Conservation (phyloP, 2,113 vertebrate species). For the Panurus biarmicus region DNA sequence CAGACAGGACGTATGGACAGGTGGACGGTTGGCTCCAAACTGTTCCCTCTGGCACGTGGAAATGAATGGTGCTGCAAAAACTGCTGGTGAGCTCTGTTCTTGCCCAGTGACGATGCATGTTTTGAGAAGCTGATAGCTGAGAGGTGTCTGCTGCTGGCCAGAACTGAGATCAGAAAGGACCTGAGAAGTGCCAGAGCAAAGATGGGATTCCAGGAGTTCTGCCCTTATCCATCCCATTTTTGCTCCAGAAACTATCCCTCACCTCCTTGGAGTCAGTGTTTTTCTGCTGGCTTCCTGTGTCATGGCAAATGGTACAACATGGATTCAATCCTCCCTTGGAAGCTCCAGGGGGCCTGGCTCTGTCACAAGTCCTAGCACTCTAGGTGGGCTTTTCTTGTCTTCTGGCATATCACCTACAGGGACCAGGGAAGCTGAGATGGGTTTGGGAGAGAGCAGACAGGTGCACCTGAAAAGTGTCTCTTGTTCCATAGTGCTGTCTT, state of each 20-base stretch:
- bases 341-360: not conserved
- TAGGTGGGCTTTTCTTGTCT: not conserved
- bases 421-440: not conserved
- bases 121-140: not conserved
- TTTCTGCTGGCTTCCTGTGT: not conserved
- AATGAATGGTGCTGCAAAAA: not conserved
- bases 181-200: not conserved
- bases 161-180: not conserved
- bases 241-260: not conserved
- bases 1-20: accelerated
- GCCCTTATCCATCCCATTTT: not conserved
- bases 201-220: not conserved
- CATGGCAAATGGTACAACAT: too few relatives aligned
- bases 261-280: not conserved
- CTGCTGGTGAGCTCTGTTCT: not conserved
- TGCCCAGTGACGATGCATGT: accelerated
- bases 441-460: not conserved
- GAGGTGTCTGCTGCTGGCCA: not conserved
- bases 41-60: not conserved
- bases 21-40: not conserved
- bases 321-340: not conserved
- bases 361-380: not conserved
- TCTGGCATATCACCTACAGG: not conserved
- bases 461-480: not conserved
- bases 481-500: not conserved